Conservation (phyloP, 2,797 vertebrate species). For the Alfaro cultratus region DNA sequence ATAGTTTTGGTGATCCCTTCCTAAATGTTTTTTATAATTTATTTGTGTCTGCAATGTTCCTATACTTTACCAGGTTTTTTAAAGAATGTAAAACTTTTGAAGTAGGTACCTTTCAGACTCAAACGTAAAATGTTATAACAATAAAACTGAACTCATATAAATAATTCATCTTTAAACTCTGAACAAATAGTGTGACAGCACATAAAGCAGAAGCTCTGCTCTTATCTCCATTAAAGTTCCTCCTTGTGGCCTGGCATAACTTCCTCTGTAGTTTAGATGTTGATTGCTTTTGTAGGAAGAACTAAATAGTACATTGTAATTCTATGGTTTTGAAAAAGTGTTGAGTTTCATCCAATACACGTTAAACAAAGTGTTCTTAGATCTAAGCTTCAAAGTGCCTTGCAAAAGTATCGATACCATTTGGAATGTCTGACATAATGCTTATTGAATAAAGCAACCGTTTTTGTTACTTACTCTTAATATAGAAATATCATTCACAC, state of each 20-base stretch:
- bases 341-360: background rate
- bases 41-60: background rate
- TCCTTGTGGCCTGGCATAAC: conserved; percentile 19
- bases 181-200: background rate
- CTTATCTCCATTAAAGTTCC: conserved; percentile 49
- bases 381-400: background rate
- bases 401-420: background rate
- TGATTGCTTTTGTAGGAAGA: background rate
- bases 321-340: background rate
- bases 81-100: background rate
- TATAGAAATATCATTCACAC: background rate
- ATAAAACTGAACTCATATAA: background rate
- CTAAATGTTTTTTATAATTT: background rate
- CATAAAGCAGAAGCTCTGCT: conserved; percentile 47
- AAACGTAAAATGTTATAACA: background rate
- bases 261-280: conserved; percentile 39
- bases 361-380: background rate
- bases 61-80: background rate
- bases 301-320: background rate
- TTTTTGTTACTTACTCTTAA: background rate
- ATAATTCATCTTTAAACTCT: background rate
- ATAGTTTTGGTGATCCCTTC: background rate
- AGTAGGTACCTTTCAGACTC: background rate
- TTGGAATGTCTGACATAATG: background rate
- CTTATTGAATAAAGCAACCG: background rate